A percentile compares a stretch with the other conserved stretches of the same genome.
Conservation (phyloP, 2,888 invertebrate genomes). For the Entomobrya multifasciata region DNA sequence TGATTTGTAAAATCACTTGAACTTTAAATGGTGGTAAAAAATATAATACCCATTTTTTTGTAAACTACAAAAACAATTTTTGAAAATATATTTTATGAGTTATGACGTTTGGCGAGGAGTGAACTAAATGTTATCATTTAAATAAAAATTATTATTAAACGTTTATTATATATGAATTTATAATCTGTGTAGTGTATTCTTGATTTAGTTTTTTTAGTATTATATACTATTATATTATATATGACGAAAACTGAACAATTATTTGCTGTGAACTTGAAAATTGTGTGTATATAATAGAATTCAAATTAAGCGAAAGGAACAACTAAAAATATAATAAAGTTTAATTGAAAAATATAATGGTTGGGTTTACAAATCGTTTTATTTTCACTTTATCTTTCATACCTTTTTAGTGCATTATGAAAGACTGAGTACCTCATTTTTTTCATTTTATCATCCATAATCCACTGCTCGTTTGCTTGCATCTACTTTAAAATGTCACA, state of each 20-base stretch:
- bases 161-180: not conserved
- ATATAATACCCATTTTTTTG: slow-evolving; percentile 26
- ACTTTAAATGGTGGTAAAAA: slow-evolving; percentile 10
- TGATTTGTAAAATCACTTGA: not conserved
- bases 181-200: no score
- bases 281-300: slow-evolving; percentile 16
- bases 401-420: no score
- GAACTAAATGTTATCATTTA: slow-evolving; percentile 30
- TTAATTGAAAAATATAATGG: slow-evolving; percentile 18
- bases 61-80: slow-evolving; percentile 16
- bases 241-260: slow-evolving; percentile 12
- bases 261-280: slow-evolving; percentile 33
- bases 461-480: not conserved
- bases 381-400: not conserved
- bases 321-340: slow-evolving; percentile 31
- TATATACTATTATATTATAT: not conserved
- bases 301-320: slow-evolving; percentile 15
- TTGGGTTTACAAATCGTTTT: no score
- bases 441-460: no score
- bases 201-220: slow-evolving; percentile 25
- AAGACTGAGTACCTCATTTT: no score
- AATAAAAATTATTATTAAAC: slow-evolving; percentile 15
- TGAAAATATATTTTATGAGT: slow-evolving; percentile 35
- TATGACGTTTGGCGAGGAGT: slow-evolving; percentile 10
- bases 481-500: no score